Conservation (phyloP, 1,140 invertebrate genomes). For the Acyrthosiphon pisum region DNA sequence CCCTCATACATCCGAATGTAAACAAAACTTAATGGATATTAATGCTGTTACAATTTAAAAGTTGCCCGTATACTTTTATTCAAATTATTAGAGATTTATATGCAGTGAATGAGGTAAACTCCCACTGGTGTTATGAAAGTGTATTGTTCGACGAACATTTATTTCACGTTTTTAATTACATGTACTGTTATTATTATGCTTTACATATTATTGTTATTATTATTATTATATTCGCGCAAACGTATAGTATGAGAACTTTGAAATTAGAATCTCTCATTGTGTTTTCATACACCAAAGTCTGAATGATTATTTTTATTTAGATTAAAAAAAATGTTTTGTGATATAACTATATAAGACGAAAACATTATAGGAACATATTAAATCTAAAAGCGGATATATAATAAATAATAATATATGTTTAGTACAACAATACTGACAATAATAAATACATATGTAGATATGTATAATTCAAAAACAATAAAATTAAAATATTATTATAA, state of each 20-base stretch:
- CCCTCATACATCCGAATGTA: not conserved
- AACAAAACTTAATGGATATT: slow-evolving; percentile 39
- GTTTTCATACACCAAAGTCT: not conserved
- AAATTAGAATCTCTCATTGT: not conserved
- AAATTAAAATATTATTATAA: not conserved
- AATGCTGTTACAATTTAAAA: slow-evolving; percentile 27
- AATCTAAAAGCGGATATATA: not conserved
- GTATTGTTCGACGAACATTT: not conserved
- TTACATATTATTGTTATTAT: not conserved
- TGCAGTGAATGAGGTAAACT: not conserved
- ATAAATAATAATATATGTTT: not conserved
- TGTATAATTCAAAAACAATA: not conserved
- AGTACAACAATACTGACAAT: not conserved
- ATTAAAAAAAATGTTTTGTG: not conserved
- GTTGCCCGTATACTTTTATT: slow-evolving; percentile 22
- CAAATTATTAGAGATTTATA: slow-evolving; percentile 34
- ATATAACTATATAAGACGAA: not conserved
- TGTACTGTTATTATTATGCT: not conserved
- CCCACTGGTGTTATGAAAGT: not conserved
- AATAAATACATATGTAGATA: not conserved
- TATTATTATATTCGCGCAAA: not conserved
- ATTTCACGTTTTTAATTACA: slow-evolving; percentile 7
- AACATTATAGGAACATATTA: not conserved
- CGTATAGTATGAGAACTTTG: not conserved
- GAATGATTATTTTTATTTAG: not conserved